A percentile compares a stretch with the other conserved stretches of the same genome.
phyloP scores from a whole-genome alignment of 30 jellyfish, hydroid and myxozoan genomes.

The Aurelia coerulea region DNA sequence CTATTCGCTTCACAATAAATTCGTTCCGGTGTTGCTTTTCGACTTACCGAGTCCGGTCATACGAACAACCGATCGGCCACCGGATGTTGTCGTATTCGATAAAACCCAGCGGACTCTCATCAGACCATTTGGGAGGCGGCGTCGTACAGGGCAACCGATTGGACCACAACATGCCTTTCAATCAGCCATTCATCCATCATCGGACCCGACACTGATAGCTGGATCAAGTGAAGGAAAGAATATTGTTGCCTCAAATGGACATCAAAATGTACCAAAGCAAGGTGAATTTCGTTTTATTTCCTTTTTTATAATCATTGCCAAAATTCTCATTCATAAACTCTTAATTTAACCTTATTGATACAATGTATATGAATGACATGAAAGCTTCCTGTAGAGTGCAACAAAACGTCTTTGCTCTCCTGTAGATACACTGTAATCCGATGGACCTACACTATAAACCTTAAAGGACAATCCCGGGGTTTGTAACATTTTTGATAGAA shows the following conservation, averaged over 20 bases:
- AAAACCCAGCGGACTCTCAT: conserved; percentile 30
- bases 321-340: no score
- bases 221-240: conserved; percentile 24
- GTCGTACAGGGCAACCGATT: conserved; percentile 12
- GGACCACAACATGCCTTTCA: conserved; percentile 31
- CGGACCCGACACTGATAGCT: conserved; percentile 22
- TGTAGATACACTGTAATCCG: no score
- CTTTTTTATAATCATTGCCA: no score
- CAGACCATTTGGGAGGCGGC: conserved; percentile 52
- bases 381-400: no score
- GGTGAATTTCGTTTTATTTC: conserved; percentile 1
- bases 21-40: conserved; percentile 78
- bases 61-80: conserved; percentile 16
- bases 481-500: no score
- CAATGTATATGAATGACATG: no score
- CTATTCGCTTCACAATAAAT: conserved; percentile 71
- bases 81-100: conserved; percentile 71
- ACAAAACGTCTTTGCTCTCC: no score
- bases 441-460: no score
- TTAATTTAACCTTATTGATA: no score
- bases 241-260: conserved; percentile 35
- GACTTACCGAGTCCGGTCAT: conserved; percentile 66
- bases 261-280: conserved; percentile 22
- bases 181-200: conserved; percentile 44
- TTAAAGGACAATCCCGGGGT: no score